Evolutionary conservation across 2,888 invertebrate genomes (phyloP), one percentile per base, ranked within the genome.

Genomic region (Leucoma salicis): DNA sequence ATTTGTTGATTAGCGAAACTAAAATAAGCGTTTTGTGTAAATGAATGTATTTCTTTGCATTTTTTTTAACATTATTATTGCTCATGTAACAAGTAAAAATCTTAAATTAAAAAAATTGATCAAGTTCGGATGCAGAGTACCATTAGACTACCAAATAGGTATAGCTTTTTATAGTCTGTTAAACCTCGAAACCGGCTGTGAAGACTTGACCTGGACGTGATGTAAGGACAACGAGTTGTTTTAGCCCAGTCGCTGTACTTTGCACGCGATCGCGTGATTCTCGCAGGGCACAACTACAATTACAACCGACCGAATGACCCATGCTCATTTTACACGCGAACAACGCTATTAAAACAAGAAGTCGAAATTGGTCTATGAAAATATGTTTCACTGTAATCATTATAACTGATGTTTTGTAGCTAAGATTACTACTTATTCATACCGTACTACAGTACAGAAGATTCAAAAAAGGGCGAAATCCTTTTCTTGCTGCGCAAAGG

Each of bases 221-320:
- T 35, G 36, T 36, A 35, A 7, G 41, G 54, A 49, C 54, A 49
- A 34, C 40, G 51, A 32, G 45, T 36, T 44, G 43, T 40, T 39
- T 15, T 43, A 39, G 35, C 39, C 21, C 3, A 32, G 39, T 41
- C 39, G 25, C 29, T 18, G 33, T 46, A 34, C 14, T 34, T 36
- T 8, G 45, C 85, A 85, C 79, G 85, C 85, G 74, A 84, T 86
- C 74, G 85, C 85, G 82, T 86, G 85, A 58, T 63, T 51, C 47
- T 54, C 57, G 74, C 76, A 75, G 75, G 78, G 74, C 76, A 69
- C 74, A 7, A 69, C 74, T 70, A 75, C 76, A 79, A 78, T 82
- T 82, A 79, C 69, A 74, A 63, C 66, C 60, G 70, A 79, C 66
- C 60, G 70, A 79, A 75, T 74, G 78, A 75, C 78, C 80, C 72